Evolutionary conservation across 2,888 invertebrate genomes (phyloP).

Genomic region (Pristionchus mayeri): DNA sequence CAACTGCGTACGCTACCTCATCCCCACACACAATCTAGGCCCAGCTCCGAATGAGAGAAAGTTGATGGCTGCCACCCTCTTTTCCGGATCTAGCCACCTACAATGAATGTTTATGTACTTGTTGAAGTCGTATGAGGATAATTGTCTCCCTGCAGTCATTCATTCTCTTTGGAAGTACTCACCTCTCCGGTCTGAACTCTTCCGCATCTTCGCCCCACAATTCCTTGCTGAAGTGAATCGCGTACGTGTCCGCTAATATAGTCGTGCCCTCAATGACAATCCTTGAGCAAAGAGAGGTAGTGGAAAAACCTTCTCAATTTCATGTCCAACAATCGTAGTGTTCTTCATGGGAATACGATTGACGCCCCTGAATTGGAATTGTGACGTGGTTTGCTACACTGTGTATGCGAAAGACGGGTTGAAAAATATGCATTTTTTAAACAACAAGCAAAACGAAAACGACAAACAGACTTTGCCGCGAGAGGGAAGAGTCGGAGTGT

Average conservation of each 20-base stretch:
- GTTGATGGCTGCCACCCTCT: neutral
- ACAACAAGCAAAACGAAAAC: too few relatives aligned
- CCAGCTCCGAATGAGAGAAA: slow-evolving; percentile 16
- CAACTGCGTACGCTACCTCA: neutral
- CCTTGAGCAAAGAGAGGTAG: too few relatives aligned
- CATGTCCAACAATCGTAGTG: neutral
- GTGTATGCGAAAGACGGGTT: too few relatives aligned
- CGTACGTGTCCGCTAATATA: slow-evolving; percentile 66
- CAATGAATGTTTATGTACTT: neutral
- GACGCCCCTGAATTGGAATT: neutral
- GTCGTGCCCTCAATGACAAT: slow-evolving; percentile 56
- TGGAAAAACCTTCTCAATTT: slow-evolving; percentile 61
- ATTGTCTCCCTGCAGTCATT: neutral
- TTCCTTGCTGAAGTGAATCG: slow-evolving; percentile 65
- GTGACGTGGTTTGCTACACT: too few relatives aligned
- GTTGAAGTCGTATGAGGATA: too few relatives aligned
- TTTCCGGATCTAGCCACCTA: neutral
- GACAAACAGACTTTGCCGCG: neutral
- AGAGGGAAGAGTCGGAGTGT: slow-evolving; percentile 38
- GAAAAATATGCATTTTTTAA: too few relatives aligned
- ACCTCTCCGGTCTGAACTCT: slow-evolving; percentile 71
- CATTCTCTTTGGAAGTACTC: neutral
- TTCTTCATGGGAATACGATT: slow-evolving; percentile 26
- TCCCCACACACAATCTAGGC: neutral
- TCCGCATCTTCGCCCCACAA: slow-evolving; percentile 73